These are phyloP conservation scores for Meles meles DNA, from an alignment of 2,113 vertebrate species.

Conservation along the genomic window DNA sequence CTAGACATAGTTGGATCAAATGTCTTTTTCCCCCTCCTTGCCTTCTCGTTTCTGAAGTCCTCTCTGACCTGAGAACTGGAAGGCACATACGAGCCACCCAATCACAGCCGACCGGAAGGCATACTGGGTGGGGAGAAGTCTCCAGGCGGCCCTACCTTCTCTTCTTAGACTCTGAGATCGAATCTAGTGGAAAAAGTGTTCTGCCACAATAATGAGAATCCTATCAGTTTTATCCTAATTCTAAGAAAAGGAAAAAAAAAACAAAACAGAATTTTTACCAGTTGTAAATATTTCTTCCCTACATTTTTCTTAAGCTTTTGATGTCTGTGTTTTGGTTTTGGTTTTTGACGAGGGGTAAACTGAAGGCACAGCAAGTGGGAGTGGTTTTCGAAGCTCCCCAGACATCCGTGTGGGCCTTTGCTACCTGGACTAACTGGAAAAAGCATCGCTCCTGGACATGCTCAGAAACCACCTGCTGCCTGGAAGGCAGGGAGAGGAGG, in stretches of 20 bases:
- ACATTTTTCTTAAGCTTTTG: not conserved
- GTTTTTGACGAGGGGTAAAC: not conserved
- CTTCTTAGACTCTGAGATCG: not conserved
- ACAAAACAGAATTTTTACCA: not conserved
- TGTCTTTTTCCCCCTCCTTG: not conserved
- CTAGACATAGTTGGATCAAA: not conserved
- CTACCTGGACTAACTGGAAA: not conserved
- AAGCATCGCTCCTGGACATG: not conserved
- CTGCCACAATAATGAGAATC: not conserved
- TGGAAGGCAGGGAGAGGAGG: not conserved
- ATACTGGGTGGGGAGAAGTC: not conserved
- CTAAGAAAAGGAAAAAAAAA: not conserved
- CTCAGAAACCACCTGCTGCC: slow-evolving; percentile 17
- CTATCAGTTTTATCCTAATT: not conserved
- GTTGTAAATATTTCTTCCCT: not conserved
- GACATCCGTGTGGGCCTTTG: not conserved
- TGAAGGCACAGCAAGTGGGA: not conserved
- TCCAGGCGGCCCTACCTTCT: not conserved
- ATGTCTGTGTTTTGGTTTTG: not conserved
- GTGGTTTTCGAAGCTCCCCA: not conserved
- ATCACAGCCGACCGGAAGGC: not conserved
- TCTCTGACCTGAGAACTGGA: not conserved
- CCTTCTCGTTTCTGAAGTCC: not conserved
- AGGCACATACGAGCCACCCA: not conserved
- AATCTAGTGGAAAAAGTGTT: not conserved